Evolutionary conservation across 2,888 invertebrate genomes (phyloP), one percentile per base, ranked within the genome.

Genomic region (Pyrrhia umbra): DNA sequence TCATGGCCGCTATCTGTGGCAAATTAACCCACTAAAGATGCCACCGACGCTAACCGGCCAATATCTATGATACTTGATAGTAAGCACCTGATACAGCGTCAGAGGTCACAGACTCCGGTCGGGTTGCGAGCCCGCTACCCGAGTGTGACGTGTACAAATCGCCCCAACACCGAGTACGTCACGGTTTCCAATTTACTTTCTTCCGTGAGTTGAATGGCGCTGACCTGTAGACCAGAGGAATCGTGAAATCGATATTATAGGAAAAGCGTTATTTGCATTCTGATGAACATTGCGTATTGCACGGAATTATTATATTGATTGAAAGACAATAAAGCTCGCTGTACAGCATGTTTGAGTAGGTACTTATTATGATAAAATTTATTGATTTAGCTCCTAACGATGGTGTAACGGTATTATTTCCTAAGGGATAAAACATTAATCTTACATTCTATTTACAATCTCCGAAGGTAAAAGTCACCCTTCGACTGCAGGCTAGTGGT

Each of bases 141-240:
- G 86, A 85, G 86, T 87, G 82, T 85, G 92, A 92, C 92, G 88
- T 88, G 85, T 85, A 93, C 90, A 92, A 93, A 93, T 93, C 84
- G 88, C 85, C 78, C 85, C 82, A 81, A 84, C 85, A 83, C 82
- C 72, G 79, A 81, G 79, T 84, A 86, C 88, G 87, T 90, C 90
- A 90, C 89, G 90, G 90, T 87, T 90, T 90, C 89, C 91, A 90
- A 90, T 91, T 91, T 89, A 89, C 89, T 91, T 88, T 90, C 90
- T 85, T 92, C 87, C 85, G 83, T 79, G 79, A 86, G 79, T 85
- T 79, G 85, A 88, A 85, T 82, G 84, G 80, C 82, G 84, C 84
- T 89, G 89, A 90, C 89, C 90, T 83, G 61, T 75, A 82, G 83
- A 81, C 84, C 80, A 79, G 78, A 83, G 80, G 84, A 83, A 86